Conservation (phyloP, 92 coral and sea anemone genomes). For the Porites divaricata region DNA sequence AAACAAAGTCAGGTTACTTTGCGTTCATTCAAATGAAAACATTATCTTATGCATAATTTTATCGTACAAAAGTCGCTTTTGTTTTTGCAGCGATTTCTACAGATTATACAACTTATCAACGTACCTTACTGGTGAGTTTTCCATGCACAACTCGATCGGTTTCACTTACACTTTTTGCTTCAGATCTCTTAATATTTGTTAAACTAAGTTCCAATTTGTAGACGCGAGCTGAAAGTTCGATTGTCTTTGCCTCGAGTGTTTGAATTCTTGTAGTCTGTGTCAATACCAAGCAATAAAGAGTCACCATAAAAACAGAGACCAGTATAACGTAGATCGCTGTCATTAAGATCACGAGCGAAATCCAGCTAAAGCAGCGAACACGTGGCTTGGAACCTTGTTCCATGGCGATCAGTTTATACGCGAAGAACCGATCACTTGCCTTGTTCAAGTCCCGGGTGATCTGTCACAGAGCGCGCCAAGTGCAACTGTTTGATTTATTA, state of each 20-base stretch:
- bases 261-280: constrained; percentile 69
- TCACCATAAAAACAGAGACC: constrained; percentile 52
- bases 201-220: constrained; percentile 55
- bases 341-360: constrained; percentile 10
- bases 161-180: constrained; percentile 17
- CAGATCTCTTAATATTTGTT: constrained; percentile 24
- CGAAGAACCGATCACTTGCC: neutral
- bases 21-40: neutral
- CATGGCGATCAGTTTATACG: constrained; percentile 10
- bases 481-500: constrained; percentile 31
- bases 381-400: constrained; percentile 13
- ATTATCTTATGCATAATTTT: constrained; percentile 22
- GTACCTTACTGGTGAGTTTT: constrained; percentile 19
- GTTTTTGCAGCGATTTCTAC: neutral
- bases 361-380: constrained; percentile 20
- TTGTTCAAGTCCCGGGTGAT: neutral
- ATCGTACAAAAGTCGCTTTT: neutral
- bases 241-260: constrained; percentile 59
- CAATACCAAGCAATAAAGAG: constrained; percentile 51
- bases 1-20: neutral
- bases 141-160: neutral
- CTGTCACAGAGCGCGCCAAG: neutral
- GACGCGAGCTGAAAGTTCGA: constrained; percentile 56
- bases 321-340: constrained; percentile 44
- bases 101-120: neutral